phyloP scores from a whole-genome alignment of 2,797 vertebrate genomes.

The Arrhamphus sclerolepis region DNA sequence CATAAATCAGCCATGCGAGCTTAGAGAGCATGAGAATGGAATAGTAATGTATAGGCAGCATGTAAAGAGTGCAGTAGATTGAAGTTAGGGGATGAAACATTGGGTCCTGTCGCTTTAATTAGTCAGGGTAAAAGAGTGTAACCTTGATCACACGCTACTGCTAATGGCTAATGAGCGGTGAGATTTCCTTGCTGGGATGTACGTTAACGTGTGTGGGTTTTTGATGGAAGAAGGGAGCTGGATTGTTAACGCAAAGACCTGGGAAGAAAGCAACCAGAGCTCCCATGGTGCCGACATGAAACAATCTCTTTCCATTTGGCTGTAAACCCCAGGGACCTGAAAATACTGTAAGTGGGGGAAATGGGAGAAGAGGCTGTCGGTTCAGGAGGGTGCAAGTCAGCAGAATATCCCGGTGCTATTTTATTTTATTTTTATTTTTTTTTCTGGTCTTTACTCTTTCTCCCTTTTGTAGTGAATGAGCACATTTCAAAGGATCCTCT shows the following conservation, averaged over 20 bases:
- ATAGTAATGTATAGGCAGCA: neutral
- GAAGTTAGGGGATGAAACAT: constrained; percentile 35
- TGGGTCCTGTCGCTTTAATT: constrained; percentile 52
- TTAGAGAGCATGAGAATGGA: neutral
- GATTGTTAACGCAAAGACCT: constrained; percentile 35
- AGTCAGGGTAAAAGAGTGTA: constrained; percentile 38
- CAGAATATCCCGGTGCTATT: constrained; percentile 54
- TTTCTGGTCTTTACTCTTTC: constrained; percentile 1
- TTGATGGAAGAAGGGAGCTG: neutral
- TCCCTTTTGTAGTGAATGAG: constrained; percentile 51
- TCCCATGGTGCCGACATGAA: constrained; percentile 62
- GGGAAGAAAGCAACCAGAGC: constrained; percentile 45
- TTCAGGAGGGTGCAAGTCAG: constrained; percentile 66
- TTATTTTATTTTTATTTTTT: constrained; percentile 18
- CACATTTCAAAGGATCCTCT: constrained; percentile 53
- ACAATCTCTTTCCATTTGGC: constrained; percentile 59
- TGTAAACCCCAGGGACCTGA: constrained; percentile 60
- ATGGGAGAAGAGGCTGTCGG: constrained; percentile 29
- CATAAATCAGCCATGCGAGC: constrained; percentile 5
- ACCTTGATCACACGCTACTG: constrained; percentile 48
- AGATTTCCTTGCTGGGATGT: constrained; percentile 33
- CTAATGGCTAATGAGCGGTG: constrained; percentile 41
- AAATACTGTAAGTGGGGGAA: constrained; percentile 37
- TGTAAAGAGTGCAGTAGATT: constrained; percentile 5
- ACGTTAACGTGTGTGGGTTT: constrained; percentile 17